phyloP scores from a whole-genome alignment of 1,140 invertebrate species.

The Cataglyphis hispanica region DNA sequence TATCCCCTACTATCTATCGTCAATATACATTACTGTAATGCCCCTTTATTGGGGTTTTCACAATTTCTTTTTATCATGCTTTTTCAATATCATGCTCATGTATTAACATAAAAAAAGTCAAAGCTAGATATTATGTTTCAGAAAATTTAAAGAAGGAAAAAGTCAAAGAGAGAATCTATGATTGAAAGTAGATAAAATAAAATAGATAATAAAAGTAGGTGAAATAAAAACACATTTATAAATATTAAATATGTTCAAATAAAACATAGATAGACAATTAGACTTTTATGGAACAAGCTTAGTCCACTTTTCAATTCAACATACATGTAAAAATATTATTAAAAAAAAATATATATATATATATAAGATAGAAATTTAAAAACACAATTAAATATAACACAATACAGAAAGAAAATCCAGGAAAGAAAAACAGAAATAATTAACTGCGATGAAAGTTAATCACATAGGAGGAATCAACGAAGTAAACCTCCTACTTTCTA shows the following conservation, averaged over 20 bases:
- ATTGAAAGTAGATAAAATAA: no score
- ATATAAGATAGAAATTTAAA: no score
- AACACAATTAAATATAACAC: background rate
- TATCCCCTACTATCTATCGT: background rate
- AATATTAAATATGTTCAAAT: no score
- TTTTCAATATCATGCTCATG: background rate
- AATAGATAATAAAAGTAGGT: no score
- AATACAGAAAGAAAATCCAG: background rate
- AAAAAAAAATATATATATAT: no score
- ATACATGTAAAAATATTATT: no score
- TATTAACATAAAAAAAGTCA: background rate
- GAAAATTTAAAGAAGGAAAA: background rate
- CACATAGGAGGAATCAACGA: background rate
- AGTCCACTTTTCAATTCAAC: no score
- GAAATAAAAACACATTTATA: no score
- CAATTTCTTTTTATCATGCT: constrained; percentile 1
- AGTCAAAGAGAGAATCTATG: background rate
- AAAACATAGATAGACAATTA: no score
- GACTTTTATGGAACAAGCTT: no score
- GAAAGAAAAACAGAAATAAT: background rate
- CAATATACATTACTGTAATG: background rate
- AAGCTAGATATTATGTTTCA: background rate
- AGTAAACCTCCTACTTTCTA: background rate
- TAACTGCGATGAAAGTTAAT: background rate
- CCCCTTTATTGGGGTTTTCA: constrained; percentile 10